Percentiles rank a stretch among this genome's conserved stretches.
phyloP scores from a whole-genome alignment of 1,140 invertebrate genomes.

The Drosophila navojoa region DNA sequence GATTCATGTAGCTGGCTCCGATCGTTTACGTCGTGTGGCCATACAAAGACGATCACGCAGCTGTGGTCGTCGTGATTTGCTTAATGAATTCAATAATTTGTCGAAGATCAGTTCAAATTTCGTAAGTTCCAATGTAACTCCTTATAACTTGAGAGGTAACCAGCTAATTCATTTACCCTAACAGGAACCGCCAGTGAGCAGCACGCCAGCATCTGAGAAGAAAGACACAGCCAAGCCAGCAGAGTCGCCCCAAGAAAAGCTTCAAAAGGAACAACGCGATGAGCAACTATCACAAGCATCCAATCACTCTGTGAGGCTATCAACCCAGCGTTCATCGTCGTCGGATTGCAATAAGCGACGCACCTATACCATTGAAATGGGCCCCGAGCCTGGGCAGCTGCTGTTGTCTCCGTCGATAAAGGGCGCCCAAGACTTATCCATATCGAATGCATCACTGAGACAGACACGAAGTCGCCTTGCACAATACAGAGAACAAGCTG shows the following conservation, averaged over 20 bases:
- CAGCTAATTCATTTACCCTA: neutral
- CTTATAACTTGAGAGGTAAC: neutral
- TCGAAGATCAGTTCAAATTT: neutral
- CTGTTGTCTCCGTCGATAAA: conserved; percentile 20
- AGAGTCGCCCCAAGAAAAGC: neutral
- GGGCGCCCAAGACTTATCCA: neutral
- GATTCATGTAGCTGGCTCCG: conserved; percentile 42
- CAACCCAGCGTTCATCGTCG: neutral
- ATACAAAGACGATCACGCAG: conserved; percentile 59
- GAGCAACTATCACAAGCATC: neutral
- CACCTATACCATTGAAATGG: conserved; percentile 36
- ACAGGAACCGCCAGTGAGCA: conserved; percentile 42
- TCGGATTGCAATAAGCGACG: conserved; percentile 1
- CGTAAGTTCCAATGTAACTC: conserved; percentile 4
- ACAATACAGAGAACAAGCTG: neutral
- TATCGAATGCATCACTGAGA: neutral
- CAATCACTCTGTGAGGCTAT: neutral
- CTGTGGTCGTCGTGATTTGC: conserved; percentile 53
- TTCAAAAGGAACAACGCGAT: neutral
- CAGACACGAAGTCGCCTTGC: neutral
- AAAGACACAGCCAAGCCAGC: neutral
- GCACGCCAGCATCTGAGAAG: conserved; percentile 37
- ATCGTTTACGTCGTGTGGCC: conserved; percentile 59
- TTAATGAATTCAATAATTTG: conserved; percentile 52
- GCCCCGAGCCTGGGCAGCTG: conserved; percentile 36